phyloP scores from a whole-genome alignment of 2,888 invertebrate species.

The Sesamia inferens region DNA sequence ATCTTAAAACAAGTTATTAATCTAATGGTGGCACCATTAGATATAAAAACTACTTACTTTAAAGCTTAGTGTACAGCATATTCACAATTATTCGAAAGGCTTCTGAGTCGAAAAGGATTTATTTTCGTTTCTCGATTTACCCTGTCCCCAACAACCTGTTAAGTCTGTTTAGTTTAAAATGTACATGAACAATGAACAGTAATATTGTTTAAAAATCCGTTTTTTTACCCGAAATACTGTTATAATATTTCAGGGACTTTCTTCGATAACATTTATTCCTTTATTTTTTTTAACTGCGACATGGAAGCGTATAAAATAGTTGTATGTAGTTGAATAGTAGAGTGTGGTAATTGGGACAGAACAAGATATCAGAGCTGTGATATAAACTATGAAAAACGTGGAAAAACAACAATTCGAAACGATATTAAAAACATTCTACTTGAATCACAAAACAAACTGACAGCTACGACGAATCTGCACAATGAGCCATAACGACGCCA shows the following conservation, averaged over 20 bases:
- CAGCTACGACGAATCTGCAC: conserved; percentile 27
- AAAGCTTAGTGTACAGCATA: background rate
- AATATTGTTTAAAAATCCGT: too few relatives aligned
- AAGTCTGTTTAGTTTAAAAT: background rate
- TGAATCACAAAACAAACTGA: conserved; percentile 31
- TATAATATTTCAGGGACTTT: background rate
- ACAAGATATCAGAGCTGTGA: background rate
- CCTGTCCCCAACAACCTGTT: background rate
- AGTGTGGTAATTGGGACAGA: background rate
- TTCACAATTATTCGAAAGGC: background rate
- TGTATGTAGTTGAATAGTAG: too few relatives aligned
- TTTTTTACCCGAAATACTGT: too few relatives aligned
- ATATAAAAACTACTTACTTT: background rate
- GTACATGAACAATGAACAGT: too few relatives aligned
- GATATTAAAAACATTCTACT: conserved; percentile 22
- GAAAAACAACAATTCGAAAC: conserved; percentile 14
- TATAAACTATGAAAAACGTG: conserved; percentile 1
- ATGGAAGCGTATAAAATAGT: background rate
- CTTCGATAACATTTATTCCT: background rate
- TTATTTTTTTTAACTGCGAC: too few relatives aligned
- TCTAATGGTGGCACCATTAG: background rate
- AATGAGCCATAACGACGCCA: conserved; percentile 59
- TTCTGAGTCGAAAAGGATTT: background rate
- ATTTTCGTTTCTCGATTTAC: background rate
- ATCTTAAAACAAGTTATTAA: conserved; percentile 24